These are phyloP conservation scores for Sebastes matsubarae DNA, from an alignment of 2,797 vertebrate species.

Conservation along the genomic window DNA sequence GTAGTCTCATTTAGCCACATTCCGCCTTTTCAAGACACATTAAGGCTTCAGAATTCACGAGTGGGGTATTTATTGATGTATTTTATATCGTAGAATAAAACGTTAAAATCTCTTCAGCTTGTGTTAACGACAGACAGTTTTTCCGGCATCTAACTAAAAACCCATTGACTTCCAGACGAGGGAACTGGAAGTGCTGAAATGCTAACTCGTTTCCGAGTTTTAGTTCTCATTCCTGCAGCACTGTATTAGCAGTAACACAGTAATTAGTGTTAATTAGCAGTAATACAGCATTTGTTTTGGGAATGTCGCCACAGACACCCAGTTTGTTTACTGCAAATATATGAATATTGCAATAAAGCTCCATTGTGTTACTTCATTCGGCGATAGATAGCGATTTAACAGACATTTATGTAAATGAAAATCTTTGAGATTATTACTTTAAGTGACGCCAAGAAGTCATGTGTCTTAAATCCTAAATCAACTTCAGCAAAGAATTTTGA, in stretches of 20 bases:
- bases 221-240: neutral
- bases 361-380: neutral
- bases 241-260: neutral
- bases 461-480: neutral
- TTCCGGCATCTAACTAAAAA: neutral
- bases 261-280: neutral
- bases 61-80: neutral
- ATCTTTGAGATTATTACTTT: too few species aligned
- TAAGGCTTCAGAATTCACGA: neutral
- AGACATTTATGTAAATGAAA: too few species aligned
- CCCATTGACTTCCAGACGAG: neutral
- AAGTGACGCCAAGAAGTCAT: neutral
- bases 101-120: neutral
- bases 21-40: neutral
- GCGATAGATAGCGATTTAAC: too few species aligned
- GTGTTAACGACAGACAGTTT: too few species aligned
- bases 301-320: neutral
- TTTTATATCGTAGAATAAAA: neutral
- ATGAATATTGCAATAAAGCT: neutral
- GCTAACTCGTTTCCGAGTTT: neutral
- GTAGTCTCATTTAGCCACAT: neutral
- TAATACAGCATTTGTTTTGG: neutral
- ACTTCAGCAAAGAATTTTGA: neutral
- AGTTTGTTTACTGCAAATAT: neutral
- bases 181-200: neutral